Conservation (phyloP, 2,113 vertebrate genomes). For the Corapipo altera region DNA sequence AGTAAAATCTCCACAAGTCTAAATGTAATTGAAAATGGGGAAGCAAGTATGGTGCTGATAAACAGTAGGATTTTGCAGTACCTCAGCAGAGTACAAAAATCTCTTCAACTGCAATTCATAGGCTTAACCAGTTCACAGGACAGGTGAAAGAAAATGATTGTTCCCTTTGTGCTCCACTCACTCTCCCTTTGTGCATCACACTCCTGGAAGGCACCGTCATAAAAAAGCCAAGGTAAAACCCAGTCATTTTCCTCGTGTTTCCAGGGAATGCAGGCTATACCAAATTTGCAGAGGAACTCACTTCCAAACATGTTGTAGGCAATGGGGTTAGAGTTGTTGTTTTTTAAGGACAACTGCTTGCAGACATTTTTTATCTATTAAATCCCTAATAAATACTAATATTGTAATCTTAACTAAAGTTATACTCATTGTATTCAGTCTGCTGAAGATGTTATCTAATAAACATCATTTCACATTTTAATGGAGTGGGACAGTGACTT, state of each 20-base stretch:
- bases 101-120: neutral
- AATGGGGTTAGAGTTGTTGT: neutral
- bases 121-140: neutral
- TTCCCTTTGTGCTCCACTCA: neutral
- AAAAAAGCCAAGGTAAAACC: accelerated
- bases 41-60: neutral
- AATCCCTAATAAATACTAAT: neutral
- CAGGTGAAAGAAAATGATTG: neutral
- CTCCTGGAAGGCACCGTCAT: neutral
- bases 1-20: neutral
- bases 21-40: neutral
- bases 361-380: neutral
- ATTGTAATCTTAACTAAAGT: neutral
- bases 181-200: neutral
- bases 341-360: neutral
- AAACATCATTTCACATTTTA: neutral
- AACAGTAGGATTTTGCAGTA: neutral
- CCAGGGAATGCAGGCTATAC: neutral
- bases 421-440: neutral
- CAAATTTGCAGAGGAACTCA: neutral
- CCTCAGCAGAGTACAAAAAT: neutral
- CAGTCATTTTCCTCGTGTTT: neutral
- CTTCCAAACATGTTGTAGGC: neutral
- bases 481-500: neutral
- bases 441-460: neutral